Evolutionary conservation across 2,797 vertebrate genomes (phyloP).

Genomic region (Aulostomus chinensis): DNA sequence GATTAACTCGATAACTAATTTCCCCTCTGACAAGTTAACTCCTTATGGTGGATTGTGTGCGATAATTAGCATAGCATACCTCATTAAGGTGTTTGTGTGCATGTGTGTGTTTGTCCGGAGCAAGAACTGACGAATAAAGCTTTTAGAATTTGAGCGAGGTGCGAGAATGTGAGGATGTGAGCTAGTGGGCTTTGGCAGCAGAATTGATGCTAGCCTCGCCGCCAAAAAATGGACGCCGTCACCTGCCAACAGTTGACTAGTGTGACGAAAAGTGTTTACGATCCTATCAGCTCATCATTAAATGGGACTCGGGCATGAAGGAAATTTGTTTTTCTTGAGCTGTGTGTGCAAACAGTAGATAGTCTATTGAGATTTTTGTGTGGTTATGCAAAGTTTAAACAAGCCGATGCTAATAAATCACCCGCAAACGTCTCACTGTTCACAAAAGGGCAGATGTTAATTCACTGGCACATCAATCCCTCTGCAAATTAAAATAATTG

Average conservation of each 20-base stretch:
- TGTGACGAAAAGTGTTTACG: constrained; percentile 29
- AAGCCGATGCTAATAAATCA: too few relatives aligned
- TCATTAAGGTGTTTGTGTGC: constrained; percentile 43
- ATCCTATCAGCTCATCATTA: constrained; percentile 9
- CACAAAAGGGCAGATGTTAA: too few relatives aligned
- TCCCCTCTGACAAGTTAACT: constrained; percentile 46
- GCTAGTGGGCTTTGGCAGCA: constrained; percentile 31
- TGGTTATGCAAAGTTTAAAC: too few relatives aligned
- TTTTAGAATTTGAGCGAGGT: too few relatives aligned
- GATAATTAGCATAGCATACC: constrained; percentile 53
- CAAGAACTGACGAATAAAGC: too few relatives aligned
- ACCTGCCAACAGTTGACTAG: constrained; percentile 51
- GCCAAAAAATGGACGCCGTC: constrained; percentile 42
- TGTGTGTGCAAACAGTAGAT: too few relatives aligned
- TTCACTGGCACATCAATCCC: too few relatives aligned
- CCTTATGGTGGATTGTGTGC: constrained; percentile 46
- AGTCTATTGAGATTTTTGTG: too few relatives aligned
- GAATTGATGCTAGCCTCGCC: constrained; percentile 17
- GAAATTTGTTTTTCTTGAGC: constrained; percentile 5
- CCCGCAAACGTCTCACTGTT: too few relatives aligned
- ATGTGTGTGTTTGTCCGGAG: too few relatives aligned
- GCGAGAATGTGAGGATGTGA: too few relatives aligned
- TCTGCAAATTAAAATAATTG: too few relatives aligned
- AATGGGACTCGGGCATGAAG: constrained; percentile 21
- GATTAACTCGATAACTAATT: constrained; percentile 32